A percentile compares a stretch with the other conserved stretches of the same genome.
phyloP scores from a whole-genome alignment of 2,113 vertebrate species.

The Capreolus pygargus region DNA sequence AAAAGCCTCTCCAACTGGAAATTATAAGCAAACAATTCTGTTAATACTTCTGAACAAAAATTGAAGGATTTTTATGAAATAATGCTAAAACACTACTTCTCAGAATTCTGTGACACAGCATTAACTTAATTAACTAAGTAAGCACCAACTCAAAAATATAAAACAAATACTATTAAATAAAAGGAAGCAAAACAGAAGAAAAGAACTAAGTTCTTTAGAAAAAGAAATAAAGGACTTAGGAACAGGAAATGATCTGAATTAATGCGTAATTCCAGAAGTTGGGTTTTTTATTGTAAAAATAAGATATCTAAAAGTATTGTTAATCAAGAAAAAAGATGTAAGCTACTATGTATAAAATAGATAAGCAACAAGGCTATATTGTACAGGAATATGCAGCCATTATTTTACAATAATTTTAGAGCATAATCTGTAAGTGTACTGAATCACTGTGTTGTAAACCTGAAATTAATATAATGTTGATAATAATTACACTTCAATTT shows the following conservation, averaged over 20 bases:
- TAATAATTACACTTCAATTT: background rate
- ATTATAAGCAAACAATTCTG: background rate
- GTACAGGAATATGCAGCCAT: background rate
- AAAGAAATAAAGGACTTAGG: background rate
- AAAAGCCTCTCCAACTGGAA: background rate
- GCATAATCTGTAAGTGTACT: background rate
- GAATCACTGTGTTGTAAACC: background rate
- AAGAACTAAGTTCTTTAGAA: background rate
- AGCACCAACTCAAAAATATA: background rate
- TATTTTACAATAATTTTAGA: background rate
- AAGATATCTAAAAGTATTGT: background rate
- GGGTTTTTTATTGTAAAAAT: background rate
- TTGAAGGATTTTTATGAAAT: background rate
- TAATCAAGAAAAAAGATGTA: background rate
- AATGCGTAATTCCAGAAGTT: background rate
- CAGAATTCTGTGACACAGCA: background rate
- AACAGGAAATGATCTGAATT: background rate
- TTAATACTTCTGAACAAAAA: background rate
- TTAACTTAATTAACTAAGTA: conserved; percentile 12
- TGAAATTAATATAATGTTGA: background rate
- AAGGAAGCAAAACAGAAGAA: background rate
- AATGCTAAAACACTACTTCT: background rate
- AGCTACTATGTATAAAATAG: background rate
- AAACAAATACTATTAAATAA: background rate
- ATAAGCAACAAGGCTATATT: background rate